Conservation (phyloP, 2,888 invertebrate species). For the Rotaria sp. region DNA sequence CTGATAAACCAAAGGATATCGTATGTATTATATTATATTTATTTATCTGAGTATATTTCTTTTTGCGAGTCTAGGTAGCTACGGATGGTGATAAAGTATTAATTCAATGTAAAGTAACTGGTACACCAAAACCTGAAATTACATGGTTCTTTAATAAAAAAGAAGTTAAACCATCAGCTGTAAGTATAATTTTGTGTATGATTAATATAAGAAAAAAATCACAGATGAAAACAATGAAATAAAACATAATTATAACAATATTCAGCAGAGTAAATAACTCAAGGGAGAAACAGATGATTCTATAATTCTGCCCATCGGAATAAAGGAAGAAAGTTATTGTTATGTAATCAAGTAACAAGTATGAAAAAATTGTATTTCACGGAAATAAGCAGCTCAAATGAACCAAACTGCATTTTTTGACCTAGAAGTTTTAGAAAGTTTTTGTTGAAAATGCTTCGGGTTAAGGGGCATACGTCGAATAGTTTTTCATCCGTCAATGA, state of each 20-base stretch:
- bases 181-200: not conserved
- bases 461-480: too few relatives aligned
- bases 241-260: not conserved
- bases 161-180: slow-evolving; percentile 33
- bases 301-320: too few relatives aligned
- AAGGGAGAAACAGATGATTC: too few relatives aligned
- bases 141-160: slow-evolving; percentile 37
- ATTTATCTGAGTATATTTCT: not conserved
- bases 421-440: too few relatives aligned
- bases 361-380: too few relatives aligned
- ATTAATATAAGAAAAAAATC: too few relatives aligned
- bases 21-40: not conserved
- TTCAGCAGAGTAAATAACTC: not conserved
- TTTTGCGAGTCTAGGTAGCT: not conserved
- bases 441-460: too few relatives aligned
- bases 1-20: not conserved
- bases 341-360: too few relatives aligned
- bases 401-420: too few relatives aligned
- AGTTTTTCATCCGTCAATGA: too few relatives aligned
- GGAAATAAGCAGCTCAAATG: too few relatives aligned
- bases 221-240: not conserved
- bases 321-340: too few relatives aligned
- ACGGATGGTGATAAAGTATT: slow-evolving; percentile 37
- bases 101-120: slow-evolving; percentile 35
- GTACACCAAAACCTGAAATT: slow-evolving; percentile 33